Base-by-base conservation (phyloP, 1,140 invertebrate genomes). In the Ephestia elutella region DNA sequence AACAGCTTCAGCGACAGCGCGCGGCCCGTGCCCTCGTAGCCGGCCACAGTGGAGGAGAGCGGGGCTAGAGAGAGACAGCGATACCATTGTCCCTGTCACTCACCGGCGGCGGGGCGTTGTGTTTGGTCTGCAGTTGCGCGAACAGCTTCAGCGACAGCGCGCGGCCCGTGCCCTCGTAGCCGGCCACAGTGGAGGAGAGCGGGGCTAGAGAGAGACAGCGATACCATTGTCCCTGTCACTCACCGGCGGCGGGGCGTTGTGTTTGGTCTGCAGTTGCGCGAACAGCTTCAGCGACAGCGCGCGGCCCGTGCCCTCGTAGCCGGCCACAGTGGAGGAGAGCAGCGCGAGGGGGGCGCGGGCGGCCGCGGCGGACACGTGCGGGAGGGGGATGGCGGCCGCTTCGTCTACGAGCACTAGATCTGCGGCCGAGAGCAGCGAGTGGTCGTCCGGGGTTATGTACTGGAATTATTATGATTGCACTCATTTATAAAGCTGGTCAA, bases 381-480 rank as follows among this genome's bases (percentile, higher is more conserved):
- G 95, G 51, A 99, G 88, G 0, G 99, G 99, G 69, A 99, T 99
- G 17, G 98, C 99, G 2, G 98, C 99, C 9, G 99, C 99, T 90
- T 99, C 99, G 84, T 99, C 99, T 68, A 99, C 99, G 18, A 99
- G 93, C 25, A 99, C 90, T 11, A 99, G 86, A 89, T 99, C 98
- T 13, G 97, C 97, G 80, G 98, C 97, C 15, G 95, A 94, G 21
- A 99, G 89, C 65, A 96, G 94, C 49, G 93, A 92, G n/a, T 93
- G 92, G 86, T 99, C 98, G 32, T 93, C 93, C 18, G 98, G 98
- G 71, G 96, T 94, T 77, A 99, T 98, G 78, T 99, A 99, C 93
- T 98, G 77, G 59, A 17, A 18, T 21, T 59, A 48, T n/a, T 59
- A 50, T 9, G 3, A 8, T 28, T 5, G 3, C 25, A 28, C 25